Base-by-base conservation (phyloP, 2,113 vertebrate genomes). In the Chaetodon auriga region DNA sequence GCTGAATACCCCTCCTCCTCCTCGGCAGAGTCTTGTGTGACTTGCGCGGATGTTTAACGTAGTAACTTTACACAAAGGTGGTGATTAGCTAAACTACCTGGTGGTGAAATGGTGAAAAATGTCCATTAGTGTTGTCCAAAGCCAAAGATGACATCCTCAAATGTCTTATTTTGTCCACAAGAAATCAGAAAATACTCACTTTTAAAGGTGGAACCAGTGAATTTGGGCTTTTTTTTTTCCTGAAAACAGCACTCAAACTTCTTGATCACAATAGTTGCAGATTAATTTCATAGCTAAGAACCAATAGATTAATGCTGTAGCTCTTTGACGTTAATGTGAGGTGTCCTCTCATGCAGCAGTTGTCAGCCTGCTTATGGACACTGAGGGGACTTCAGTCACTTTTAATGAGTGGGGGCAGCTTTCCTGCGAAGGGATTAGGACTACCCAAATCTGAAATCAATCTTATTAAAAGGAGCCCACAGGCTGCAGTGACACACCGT, bases 351-450 rank as follows among this genome's bases (percentile, higher is more conserved):
- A 10, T 53, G 3, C 30, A 2, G 30, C 30, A 23, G 45, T 23
- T 73, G 30, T 21, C 62, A 21, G 38, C 7, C 36, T 36, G 49
- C 14, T 75, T 14, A 41, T 61, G 16, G 51, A 61, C 51, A 41
- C 58, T 61, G 23, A 14, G 58, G 19, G 15, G 38, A 54, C 58
- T 19, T 49, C 19, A 55, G 65, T 54, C 79, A 66, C 72, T 60
- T 78, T 85, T 77, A 87, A 73, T 66, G 87, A 83, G 64, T 77
- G 48, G n/a, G 43, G 23, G 75, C 79, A 76, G 66, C 49, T 83
- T 81, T 61, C 16, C 30, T 71, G 46, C 76, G 85, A 92, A 60
- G 62, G 69, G 87, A 92, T 93, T 87, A 81, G 48, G 25, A 6
- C 41, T 21, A 30, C 2, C 71, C 71, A 62, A 85, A 74, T 65